Evolutionary conservation across 92 coral and sea anemone species (phyloP).

Genomic region (Galaxea fascicularis): DNA sequence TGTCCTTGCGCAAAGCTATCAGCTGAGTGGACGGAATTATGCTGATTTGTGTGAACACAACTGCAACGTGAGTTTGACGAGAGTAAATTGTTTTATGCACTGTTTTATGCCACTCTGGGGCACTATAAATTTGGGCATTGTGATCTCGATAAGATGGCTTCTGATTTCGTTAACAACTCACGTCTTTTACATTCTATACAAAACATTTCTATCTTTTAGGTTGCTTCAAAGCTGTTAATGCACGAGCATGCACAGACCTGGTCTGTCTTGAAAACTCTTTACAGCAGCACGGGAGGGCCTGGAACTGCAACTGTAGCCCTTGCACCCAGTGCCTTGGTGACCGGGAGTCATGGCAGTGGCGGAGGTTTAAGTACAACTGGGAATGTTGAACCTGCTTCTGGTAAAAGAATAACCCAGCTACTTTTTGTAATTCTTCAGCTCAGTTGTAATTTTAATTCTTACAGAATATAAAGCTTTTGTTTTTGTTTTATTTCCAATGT

Average conservation of each 20-base stretch:
- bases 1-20: constrained; percentile 88
- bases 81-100: background rate
- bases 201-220: constrained; percentile 38
- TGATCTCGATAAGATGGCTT: too few species aligned
- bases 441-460: background rate
- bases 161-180: background rate
- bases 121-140: too few species aligned
- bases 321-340: constrained; percentile 58
- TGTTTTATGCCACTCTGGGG: background rate
- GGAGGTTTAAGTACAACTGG: constrained; percentile 70
- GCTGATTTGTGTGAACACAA: constrained; percentile 95
- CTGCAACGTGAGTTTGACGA: constrained; percentile 70
- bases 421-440: background rate
- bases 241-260: constrained; percentile 98
- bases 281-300: constrained; percentile 74
- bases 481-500: background rate
- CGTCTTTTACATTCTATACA: background rate
- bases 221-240: constrained; percentile 80
- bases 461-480: background rate
- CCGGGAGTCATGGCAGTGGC: constrained; percentile 73
- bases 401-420: constrained; percentile 35
- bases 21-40: constrained; percentile 84
- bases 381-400: constrained; percentile 71
- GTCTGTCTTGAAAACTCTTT: constrained; percentile 90
- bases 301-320: constrained; percentile 62